These are phyloP conservation scores for Benthosema pterotum DNA, from an alignment of 2,797 vertebrate genomes.

Conservation along the genomic window DNA sequence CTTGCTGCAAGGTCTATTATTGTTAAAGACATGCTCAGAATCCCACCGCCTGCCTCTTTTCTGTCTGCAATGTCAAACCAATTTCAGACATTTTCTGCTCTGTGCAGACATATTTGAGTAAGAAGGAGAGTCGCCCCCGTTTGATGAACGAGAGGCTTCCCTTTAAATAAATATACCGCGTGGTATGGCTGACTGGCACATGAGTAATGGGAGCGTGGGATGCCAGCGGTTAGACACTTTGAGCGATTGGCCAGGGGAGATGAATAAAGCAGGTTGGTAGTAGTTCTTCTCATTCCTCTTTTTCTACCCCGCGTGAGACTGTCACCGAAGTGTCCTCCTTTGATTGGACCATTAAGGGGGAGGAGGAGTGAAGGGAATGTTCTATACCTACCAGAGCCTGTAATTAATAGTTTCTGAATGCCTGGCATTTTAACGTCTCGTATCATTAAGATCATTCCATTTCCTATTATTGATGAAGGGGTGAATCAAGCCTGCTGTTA, in stretches of 20 bases:
- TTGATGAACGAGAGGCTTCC: constrained; percentile 63
- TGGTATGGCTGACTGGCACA: constrained; percentile 48
- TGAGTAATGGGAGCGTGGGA: constrained; percentile 67
- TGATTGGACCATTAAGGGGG: background rate
- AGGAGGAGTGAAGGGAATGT: background rate
- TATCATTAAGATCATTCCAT: background rate
- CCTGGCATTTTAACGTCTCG: background rate
- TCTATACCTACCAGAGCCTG: background rate
- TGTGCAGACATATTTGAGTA: too few species aligned
- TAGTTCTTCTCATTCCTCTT: constrained; percentile 49
- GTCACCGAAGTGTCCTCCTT: constrained; percentile 3
- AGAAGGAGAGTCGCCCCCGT: background rate
- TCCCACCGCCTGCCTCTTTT: too few species aligned
- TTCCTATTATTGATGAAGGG: background rate
- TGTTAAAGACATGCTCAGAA: too few species aligned
- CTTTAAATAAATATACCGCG: constrained; percentile 73
- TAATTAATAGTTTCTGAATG: constrained; percentile 2
- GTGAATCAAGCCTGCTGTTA: background rate
- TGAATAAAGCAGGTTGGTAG: constrained; percentile 64
- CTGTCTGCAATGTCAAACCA: too few species aligned
- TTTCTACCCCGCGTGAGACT: constrained; percentile 17
- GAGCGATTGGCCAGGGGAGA: constrained; percentile 53
- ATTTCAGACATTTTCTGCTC: too few species aligned
- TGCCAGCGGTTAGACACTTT: constrained; percentile 60
- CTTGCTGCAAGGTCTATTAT: too few species aligned